Conservation (phyloP, 1,140 invertebrate genomes). For the Brachystomella parvula region DNA sequence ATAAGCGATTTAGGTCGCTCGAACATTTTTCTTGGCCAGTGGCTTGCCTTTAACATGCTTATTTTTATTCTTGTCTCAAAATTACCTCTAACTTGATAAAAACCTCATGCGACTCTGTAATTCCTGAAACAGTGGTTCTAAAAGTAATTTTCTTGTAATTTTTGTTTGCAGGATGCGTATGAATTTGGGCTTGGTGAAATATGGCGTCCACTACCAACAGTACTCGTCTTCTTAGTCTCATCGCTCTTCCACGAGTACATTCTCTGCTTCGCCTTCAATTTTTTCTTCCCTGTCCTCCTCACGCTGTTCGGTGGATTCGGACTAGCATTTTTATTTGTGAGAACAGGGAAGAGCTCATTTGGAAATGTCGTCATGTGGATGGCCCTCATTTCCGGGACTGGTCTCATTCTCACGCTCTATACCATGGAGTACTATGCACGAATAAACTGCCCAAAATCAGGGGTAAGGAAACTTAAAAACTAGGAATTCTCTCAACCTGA, state of each 20-base stretch:
- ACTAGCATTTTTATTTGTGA: slow-evolving; percentile 51
- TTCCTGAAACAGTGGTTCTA: too few species aligned
- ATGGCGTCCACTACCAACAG: slow-evolving; percentile 42
- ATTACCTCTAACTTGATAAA: too few species aligned
- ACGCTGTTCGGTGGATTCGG: slow-evolving; percentile 58
- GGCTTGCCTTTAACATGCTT: too few species aligned
- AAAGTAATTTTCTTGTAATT: slow-evolving; percentile 4
- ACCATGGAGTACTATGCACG: slow-evolving; percentile 77
- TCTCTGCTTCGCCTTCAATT: slow-evolving; percentile 62
- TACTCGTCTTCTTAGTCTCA: slow-evolving; percentile 52
- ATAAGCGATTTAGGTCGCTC: too few species aligned
- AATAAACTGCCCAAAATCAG: slow-evolving; percentile 57
- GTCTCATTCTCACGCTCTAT: slow-evolving; percentile 66
- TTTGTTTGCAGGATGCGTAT: slow-evolving; percentile 36
- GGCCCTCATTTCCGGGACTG: slow-evolving; percentile 63
- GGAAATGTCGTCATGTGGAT: slow-evolving; percentile 78
- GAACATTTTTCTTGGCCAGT: too few species aligned
- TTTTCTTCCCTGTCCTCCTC: slow-evolving; percentile 80
- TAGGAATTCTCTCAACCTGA: slow-evolving; percentile 8
- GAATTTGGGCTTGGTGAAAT: slow-evolving; percentile 28
- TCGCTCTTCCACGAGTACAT: slow-evolving; percentile 80
- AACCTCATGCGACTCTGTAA: too few species aligned
- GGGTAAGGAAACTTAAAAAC: slow-evolving; percentile 29
- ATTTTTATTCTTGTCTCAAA: too few species aligned
- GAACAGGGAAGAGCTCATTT: slow-evolving; percentile 45